Conservation (phyloP, 2,888 invertebrate species). For the Leptopilina myrica region DNA sequence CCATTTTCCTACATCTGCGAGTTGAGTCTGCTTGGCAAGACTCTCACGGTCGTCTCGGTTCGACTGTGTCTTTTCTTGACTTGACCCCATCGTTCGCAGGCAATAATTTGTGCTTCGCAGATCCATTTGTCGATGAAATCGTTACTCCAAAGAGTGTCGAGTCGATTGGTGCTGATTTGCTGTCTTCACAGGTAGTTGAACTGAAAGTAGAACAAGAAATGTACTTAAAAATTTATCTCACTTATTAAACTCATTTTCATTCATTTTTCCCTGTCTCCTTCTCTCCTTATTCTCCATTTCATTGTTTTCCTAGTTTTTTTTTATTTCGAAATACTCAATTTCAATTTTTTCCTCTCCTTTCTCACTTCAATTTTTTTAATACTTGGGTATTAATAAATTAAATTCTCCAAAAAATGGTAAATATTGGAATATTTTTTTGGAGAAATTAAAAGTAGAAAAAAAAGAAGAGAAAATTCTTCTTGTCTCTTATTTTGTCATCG, state of each 20-base stretch:
- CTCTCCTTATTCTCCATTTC: background rate
- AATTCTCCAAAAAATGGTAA: too few species aligned
- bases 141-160: conserved; percentile 32
- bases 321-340: background rate
- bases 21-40: conserved; percentile 50
- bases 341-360: too few species aligned
- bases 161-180: conserved; percentile 32
- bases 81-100: conserved; percentile 48
- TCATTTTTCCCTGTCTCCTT: conserved; percentile 2
- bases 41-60: conserved; percentile 57
- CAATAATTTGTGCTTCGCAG: conserved; percentile 34
- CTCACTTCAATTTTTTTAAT: too few species aligned
- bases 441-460: too few species aligned
- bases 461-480: too few species aligned
- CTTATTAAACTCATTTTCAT: conserved; percentile 2
- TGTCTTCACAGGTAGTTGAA: conserved; percentile 15
- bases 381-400: too few species aligned
- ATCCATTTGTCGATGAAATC: conserved; percentile 39
- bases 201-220: conserved; percentile 25
- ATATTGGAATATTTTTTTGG: too few species aligned
- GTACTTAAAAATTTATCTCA: conserved; percentile 10
- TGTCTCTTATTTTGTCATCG: too few species aligned
- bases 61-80: conserved; percentile 48
- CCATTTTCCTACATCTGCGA: conserved; percentile 55
- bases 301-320: too few species aligned